Percentiles rank a stretch among this genome's conserved stretches.
Evolutionary conservation across 2,888 invertebrate genomes (phyloP).

Genomic region (Polyploca ridens): DNA sequence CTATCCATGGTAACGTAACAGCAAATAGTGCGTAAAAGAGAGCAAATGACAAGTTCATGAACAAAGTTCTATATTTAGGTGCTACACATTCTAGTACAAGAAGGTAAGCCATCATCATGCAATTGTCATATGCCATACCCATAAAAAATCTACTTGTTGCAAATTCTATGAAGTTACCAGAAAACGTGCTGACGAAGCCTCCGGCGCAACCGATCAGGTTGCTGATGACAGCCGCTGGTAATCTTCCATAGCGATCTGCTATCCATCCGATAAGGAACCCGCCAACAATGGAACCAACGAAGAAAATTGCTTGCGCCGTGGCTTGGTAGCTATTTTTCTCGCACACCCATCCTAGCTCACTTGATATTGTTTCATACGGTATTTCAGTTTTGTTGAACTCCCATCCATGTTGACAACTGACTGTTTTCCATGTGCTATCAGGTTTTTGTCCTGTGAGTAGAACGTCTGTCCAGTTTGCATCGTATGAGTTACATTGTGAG

Average conservation of each 20-base stretch:
- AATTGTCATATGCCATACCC: too few relatives aligned
- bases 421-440: too few relatives aligned
- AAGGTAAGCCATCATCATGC: too few relatives aligned
- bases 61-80: slow-evolving; percentile 60
- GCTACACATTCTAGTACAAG: slow-evolving; percentile 62
- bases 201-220: slow-evolving; percentile 56
- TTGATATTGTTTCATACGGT: slow-evolving; percentile 65
- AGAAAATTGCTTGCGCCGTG: too few relatives aligned
- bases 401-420: slow-evolving; percentile 62
- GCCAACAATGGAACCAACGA: slow-evolving; percentile 59
- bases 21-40: slow-evolving; percentile 55
- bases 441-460: too few relatives aligned
- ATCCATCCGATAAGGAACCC: slow-evolving; percentile 63
- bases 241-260: slow-evolving; percentile 60
- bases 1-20: slow-evolving; percentile 57
- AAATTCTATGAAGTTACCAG: slow-evolving; percentile 54
- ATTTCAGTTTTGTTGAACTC: slow-evolving; percentile 64
- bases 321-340: slow-evolving; percentile 64
- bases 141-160: too few relatives aligned
- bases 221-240: slow-evolving; percentile 54
- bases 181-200: slow-evolving; percentile 53
- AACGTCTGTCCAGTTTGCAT: too few relatives aligned
- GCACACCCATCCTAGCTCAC: slow-evolving; percentile 65
- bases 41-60: slow-evolving; percentile 59
- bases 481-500: too few relatives aligned